phyloP scores from a whole-genome alignment of 2,888 invertebrate species.

The Conops quadrifasciatus region DNA sequence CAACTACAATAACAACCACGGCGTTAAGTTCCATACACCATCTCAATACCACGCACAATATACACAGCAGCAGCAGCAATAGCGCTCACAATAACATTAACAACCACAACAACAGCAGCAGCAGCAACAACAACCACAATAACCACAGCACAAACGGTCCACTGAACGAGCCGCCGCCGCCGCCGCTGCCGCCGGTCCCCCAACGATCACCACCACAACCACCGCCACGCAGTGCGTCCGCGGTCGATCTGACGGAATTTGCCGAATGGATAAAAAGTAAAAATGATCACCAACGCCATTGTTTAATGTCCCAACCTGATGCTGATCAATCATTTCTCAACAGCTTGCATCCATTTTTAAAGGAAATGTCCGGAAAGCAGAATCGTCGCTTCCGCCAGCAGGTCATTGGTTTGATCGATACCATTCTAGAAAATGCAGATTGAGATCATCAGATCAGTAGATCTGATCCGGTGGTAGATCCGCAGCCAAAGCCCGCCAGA shows the following conservation, averaged over 20 bases:
- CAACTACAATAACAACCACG: constrained; percentile 42
- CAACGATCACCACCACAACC: too few species aligned
- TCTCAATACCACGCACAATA: not conserved
- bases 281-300: constrained; percentile 49
- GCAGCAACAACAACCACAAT: constrained; percentile 18
- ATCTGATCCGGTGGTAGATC: not conserved
- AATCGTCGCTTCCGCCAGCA: constrained; percentile 60
- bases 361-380: constrained; percentile 60
- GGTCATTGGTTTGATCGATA: constrained; percentile 58
- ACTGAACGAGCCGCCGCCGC: constrained; percentile 25
- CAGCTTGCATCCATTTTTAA: constrained; percentile 59
- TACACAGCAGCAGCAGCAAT: not conserved
- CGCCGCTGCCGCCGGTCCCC: constrained; percentile 2
- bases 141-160: constrained; percentile 34
- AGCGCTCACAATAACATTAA: constrained; percentile 43
- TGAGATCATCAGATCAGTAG: constrained; percentile 27
- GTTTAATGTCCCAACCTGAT: constrained; percentile 51
- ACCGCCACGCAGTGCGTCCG: constrained; percentile 40
- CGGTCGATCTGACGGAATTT: constrained; percentile 55
- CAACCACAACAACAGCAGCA: constrained; percentile 15
- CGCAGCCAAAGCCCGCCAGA: constrained; percentile 27
- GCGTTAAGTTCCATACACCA: constrained; percentile 4
- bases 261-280: constrained; percentile 57
- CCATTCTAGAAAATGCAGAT: constrained; percentile 55
- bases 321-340: constrained; percentile 60